Evolutionary conservation across 2,888 invertebrate genomes (phyloP), one percentile per base, ranked within the genome.

Genomic region (Hydropsyche betteni): DNA sequence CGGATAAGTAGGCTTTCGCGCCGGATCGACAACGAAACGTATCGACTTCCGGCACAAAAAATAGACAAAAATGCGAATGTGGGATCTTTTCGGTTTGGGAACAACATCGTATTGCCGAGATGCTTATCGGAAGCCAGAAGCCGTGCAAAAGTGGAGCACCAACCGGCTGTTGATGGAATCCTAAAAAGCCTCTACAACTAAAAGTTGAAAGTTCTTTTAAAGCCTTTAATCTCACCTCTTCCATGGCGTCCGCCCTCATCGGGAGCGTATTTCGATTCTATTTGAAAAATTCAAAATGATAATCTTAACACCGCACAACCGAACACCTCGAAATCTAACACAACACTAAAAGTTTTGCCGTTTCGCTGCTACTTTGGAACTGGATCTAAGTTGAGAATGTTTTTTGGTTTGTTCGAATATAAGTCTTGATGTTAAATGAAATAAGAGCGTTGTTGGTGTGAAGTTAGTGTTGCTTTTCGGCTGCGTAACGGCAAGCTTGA

Each of bases 171-270:
- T 44, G 7, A 4, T 8, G 44, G 44, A 44, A 44, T 44, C 7
- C 12, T 55, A 55, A 55, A 10, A 24, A 24, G 24, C 55, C 16
- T 55, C 1, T 4, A 6, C 1, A 24, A 24, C 24, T 7, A 34
- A 16, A 12, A 1, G 16, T 34, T 64, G 33, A 64, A 24, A 6
- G 10, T 5, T 4, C 16, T 64, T 64, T 24, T 6, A 24, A 34
- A 64, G n/a, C n/a, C n/a, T 64, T 16, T n/a, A 16, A 14, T 69
- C 51, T 69, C 76, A 79, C 79, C 77, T 77, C 77, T 10, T 79
- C 74, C 79, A 79, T 79, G 50, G 69, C 74, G 55, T 69, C 55
- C 68, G 69, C 70, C 77, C 70, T 77, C 79, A 79, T 79, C 61
- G 69, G 58, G 24, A 16, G 16, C 58, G 24, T 4, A 24, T 16